Base-by-base conservation (phyloP, 2,888 invertebrate species). In the Catotricha subobsoleta region DNA sequence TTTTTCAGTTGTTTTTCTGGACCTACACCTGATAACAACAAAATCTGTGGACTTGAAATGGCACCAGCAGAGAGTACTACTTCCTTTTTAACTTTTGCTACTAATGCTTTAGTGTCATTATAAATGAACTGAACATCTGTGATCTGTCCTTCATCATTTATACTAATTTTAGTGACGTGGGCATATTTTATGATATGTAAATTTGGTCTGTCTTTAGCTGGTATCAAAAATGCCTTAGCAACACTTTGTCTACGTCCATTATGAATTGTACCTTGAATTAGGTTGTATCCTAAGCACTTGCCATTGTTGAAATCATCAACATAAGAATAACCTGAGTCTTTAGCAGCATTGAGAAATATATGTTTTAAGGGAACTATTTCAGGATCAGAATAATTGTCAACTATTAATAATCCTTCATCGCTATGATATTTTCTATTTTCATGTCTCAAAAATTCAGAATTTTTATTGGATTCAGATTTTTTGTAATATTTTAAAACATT, bases 1-100 rank as follows among this genome's bases (percentile, higher is more conserved):
- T 67, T 58, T 44, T 66, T 60, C 38, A 80, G 60, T 51, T 78
- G 72, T 23, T 66, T 59, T 44, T 57, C 66, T 1, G 77, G 77
- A 2, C 80, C 80, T 8, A 84, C 69, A 3, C 86, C 87, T 3
- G 83, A 83, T 13, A 86, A 57, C 77, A 84, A 76, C 15, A 88
- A 60, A 6, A 87, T 54, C 55, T 84, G 80, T 1, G 86, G 81
- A 6, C 80, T 71, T 58, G 80, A 78, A 25, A 86, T 71, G 3
- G 82, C 72, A 5, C 83, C 86, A 1, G 79, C 80, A 30, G 76
- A 72, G 28, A 86, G 48, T 43, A 87, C 78, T 0, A 86, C 73
- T 60, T 81, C 81, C 52, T 72, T 78, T 31, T 62, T 69, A 2
- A 76, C 78, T 19, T 34, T 43, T 5, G 27, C 43, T 27, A 12